A percentile compares a stretch with the other conserved stretches of the same genome.
Evolutionary conservation across 2,888 invertebrate genomes (phyloP).

Genomic region (Rotaria macrura): DNA sequence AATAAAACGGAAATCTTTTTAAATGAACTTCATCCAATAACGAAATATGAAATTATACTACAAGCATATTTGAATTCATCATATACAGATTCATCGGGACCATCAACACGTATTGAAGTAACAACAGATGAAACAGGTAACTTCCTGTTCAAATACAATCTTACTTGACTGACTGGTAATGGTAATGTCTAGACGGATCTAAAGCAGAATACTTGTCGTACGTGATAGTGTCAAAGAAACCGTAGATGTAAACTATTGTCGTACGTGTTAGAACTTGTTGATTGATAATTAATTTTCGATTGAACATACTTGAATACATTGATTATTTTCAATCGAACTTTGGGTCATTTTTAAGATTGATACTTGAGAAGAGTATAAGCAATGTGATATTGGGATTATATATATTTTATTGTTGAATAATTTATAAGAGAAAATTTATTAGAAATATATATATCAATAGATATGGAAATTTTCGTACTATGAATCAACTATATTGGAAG

Average conservation of each 20-base stretch:
- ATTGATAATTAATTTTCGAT: not conserved
- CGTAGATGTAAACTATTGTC: not conserved
- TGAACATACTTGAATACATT: not conserved
- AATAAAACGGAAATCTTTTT: not conserved
- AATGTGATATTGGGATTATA: not conserved
- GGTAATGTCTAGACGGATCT: not conserved
- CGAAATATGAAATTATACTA: not conserved
- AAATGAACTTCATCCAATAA: not conserved
- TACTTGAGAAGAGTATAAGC: not conserved
- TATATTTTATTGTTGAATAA: not conserved
- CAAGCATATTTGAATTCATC: not conserved
- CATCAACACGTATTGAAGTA: not conserved
- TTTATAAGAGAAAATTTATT: not conserved
- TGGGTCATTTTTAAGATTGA: not conserved
- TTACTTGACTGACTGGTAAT: not conserved
- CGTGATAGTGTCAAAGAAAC: not conserved
- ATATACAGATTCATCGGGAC: not conserved
- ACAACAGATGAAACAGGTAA: constrained; percentile 19
- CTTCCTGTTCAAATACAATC: not conserved
- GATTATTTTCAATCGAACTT: not conserved
- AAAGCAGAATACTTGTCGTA: not conserved
- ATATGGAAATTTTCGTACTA: not conserved
- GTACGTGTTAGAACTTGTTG: not conserved
- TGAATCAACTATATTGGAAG: too few relatives aligned
- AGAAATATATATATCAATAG: not conserved